Percentiles rank a stretch among this genome's conserved stretches.
Conservation (phyloP, 2,113 vertebrate genomes). For the Caloenas nicobarica region DNA sequence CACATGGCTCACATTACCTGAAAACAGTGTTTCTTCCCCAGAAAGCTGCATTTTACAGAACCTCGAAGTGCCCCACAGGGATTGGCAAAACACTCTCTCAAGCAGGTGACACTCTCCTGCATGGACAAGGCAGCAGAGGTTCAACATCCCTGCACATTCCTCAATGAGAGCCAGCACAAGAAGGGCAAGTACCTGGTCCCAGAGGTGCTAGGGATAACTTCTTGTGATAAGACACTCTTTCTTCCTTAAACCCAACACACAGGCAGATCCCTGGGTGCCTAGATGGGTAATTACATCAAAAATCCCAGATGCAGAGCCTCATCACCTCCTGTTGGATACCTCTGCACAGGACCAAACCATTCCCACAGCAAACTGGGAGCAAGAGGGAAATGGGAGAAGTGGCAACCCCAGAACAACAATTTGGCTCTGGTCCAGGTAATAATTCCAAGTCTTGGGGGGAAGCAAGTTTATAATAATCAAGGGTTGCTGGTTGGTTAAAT, state of each 20-base stretch:
- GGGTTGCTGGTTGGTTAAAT: neutral
- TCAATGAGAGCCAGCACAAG: neutral
- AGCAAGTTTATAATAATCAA: conserved; percentile 2
- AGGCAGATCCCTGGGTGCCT: neutral
- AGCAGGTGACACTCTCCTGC: neutral
- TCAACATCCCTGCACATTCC: neutral
- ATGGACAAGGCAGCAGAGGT: neutral
- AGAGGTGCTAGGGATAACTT: neutral
- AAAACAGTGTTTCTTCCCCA: neutral
- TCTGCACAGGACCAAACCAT: neutral
- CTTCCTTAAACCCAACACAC: neutral
- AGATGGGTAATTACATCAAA: neutral
- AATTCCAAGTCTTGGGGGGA: neutral
- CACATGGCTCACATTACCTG: fast-evolving
- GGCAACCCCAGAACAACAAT: neutral
- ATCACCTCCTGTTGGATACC: neutral
- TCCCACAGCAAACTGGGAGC: neutral
- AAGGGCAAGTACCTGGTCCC: neutral
- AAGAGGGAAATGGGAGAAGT: neutral
- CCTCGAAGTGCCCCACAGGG: neutral
- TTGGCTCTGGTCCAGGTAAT: neutral
- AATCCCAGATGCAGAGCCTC: neutral
- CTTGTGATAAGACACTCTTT: neutral
- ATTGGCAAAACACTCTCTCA: neutral
- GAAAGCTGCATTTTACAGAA: neutral